Evolutionary conservation across 2,797 vertebrate genomes (phyloP), one percentile per base, ranked within the genome.

Genomic region (Kryptolebias ocellatus): DNA sequence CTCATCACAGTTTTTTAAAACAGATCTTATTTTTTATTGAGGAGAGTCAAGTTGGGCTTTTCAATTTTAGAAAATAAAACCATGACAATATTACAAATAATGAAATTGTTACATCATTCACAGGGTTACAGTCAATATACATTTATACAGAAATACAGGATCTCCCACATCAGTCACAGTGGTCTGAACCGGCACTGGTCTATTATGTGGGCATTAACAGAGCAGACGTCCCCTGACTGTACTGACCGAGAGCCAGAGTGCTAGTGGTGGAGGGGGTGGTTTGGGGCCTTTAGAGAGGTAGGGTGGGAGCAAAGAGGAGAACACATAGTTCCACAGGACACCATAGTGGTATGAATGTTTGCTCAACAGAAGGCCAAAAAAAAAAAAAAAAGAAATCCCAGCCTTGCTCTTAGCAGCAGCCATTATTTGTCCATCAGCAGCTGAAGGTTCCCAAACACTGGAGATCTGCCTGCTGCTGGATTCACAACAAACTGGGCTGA

Each of bases 1-100:
- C 31, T 31, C 56, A 27, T 63, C 51, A 44, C 37, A 15, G 58
- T 34, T 78, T 87, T 70, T 74, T 74, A 90, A 89, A 92, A 92
- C 91, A 92, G 92, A 91, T 93, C 86, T 90, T 87, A 59, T 62
- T 67, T 87, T 93, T 94, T 94, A 94, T 94, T 94, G 92, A 94
- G 92, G 92, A 94, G 90, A 94, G 89, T 94, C 92, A 90, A 93
- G 89, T 93, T 91, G 92, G 93, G 92, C 87, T 93, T 93, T 94
- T 88, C 85, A 92, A 94, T 93, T 94, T 95, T 94, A 94, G 92
- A 95, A 95, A 95, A 95, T 94, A 94, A 95, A 94, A 92, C 93
- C 93, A 94, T 92, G 92, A 94, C 93, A 94, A 94, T 95, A 94
- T 94, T 94, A 95, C 94, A 95, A 95, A 95, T 94, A 94, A 95